These are phyloP conservation scores for Drosophila athabasca DNA, from an alignment of 1,140 invertebrate species.

Conservation along the genomic window DNA sequence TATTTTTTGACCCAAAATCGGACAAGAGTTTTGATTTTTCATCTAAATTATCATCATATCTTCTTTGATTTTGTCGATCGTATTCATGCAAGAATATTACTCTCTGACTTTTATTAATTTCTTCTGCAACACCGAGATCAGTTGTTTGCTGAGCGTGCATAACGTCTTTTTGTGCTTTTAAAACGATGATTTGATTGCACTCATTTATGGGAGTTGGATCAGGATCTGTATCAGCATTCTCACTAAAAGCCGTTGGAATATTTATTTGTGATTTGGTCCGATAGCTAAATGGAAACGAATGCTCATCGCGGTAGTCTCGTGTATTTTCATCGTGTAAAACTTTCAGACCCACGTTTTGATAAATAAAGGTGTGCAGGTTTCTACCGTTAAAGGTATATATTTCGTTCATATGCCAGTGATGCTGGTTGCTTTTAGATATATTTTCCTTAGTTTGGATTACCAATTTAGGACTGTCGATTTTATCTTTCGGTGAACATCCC, in stretches of 20 bases:
- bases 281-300: slow-evolving; percentile 73
- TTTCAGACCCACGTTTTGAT: slow-evolving; percentile 59
- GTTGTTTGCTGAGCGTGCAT: no score
- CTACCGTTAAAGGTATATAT: slow-evolving; percentile 53
- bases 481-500: no score
- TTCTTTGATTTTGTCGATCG: neutral
- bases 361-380: slow-evolving; percentile 49
- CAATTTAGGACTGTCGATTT: no score
- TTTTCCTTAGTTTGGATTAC: slow-evolving; percentile 8
- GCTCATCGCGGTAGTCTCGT: slow-evolving; percentile 65
- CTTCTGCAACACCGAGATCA: no score
- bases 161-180: neutral
- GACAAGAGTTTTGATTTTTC: slow-evolving; percentile 27
- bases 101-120: no score
- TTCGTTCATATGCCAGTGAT: slow-evolving; percentile 10
- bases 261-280: slow-evolving; percentile 77
- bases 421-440: neutral
- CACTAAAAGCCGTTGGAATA: slow-evolving; percentile 33
- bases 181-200: neutral
- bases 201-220: neutral
- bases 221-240: neutral
- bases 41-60: slow-evolving; percentile 3
- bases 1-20: slow-evolving; percentile 28
- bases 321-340: slow-evolving; percentile 65
- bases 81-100: neutral